Base-by-base conservation (phyloP, 2,888 invertebrate species). In the Cancer borealis region DNA sequence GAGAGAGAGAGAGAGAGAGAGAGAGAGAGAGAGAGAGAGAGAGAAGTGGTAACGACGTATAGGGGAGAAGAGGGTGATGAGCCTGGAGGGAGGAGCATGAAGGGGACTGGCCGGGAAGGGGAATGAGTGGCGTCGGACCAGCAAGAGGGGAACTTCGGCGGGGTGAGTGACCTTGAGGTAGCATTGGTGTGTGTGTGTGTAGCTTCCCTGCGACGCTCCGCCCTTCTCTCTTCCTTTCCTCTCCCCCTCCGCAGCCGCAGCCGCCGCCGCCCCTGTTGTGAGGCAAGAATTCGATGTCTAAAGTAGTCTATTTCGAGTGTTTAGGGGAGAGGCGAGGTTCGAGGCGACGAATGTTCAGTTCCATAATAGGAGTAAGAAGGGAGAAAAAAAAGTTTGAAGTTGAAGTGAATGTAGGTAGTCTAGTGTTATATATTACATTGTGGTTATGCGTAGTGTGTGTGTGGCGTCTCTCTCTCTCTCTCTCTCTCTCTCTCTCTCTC, bases 401-500 rank as follows among this genome's bases (percentile, higher is more conserved):
- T 17, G 66, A 66, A 66, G n/a, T 66, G n/a, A 66, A 66, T 66
- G 66, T 66, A 21, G 66, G 6, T 54, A 54, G 54, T 54, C 14
- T n/a, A 21, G n/a, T 21, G 14, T 6, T 26, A 26, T 79, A 30
- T 30, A 79, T 79, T 30, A 79, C 30, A 12, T 30, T 5, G 79
- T 79, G 30, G 79, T 79, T 3, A 26, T 30, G 79, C 21, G 26
- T 79, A 26, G 79, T 30, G 79, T 8, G 21, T 73, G 26, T 12
- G 12, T 79, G 79, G 30, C 30, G 30, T 79, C 60, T 91, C 91
- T 39, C 73, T 66, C 66, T 66, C 66, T 39, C 66, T n/a, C 30
- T 66, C 91, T 66, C 66, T 47, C 91, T 21, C 66, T 39, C 91
- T 39, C 66, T 66, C 91, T 91, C 91, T 91, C 91, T 91, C 91